phyloP scores from a whole-genome alignment of 2,888 invertebrate genomes.

The Atrina japonica region DNA sequence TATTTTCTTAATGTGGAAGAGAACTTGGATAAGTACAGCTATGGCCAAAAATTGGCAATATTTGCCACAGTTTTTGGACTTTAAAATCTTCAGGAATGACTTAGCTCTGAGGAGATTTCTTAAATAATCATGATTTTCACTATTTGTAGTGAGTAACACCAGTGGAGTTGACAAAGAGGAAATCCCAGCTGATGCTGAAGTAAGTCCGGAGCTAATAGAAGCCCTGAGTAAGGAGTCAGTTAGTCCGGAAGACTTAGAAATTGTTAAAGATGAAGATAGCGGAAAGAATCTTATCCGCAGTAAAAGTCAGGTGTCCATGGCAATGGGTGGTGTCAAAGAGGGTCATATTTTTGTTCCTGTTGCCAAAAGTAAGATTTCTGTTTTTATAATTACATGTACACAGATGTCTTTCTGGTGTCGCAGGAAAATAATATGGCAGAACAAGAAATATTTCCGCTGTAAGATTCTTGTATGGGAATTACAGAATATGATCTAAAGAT shows the following conservation, averaged over 20 bases:
- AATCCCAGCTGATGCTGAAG: conserved; percentile 67
- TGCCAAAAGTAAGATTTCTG: conserved; percentile 50
- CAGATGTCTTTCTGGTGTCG: too few species aligned
- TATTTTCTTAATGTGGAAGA: too few species aligned
- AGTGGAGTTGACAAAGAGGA: conserved; percentile 44
- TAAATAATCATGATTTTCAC: too few species aligned
- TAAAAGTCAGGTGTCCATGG: conserved; percentile 55
- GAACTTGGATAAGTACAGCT: too few species aligned
- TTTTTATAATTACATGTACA: background rate
- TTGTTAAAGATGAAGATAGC: conserved; percentile 65
- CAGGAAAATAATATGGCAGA: too few species aligned
- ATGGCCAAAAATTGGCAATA: too few species aligned
- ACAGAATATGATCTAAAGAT: too few species aligned
- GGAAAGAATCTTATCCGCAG: conserved; percentile 66
- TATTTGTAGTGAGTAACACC: conserved; percentile 9
- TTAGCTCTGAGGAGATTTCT: too few species aligned
- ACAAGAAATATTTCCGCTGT: too few species aligned
- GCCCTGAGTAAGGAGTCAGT: conserved; percentile 67
- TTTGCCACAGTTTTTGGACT: too few species aligned
- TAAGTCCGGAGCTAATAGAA: conserved; percentile 72
- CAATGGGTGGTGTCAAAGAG: conserved; percentile 68
- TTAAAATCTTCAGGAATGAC: too few species aligned
- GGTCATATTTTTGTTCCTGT: conserved; percentile 65
- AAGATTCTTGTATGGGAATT: too few species aligned
- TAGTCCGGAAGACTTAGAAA: conserved; percentile 72